Evolutionary conservation across 2,888 invertebrate species (phyloP), one percentile per base, ranked within the genome.

Genomic region (Meliscaeva auricollis): DNA sequence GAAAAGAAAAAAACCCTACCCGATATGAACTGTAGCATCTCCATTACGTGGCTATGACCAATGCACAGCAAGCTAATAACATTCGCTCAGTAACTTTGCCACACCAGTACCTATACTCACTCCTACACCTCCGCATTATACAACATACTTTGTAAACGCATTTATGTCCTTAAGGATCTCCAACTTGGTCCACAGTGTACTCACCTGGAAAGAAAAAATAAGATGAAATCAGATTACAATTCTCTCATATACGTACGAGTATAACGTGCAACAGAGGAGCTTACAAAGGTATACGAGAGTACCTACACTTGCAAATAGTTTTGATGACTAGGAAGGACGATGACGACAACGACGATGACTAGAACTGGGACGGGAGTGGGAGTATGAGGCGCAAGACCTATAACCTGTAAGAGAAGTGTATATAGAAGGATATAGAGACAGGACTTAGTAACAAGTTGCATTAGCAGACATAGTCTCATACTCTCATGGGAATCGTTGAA

Each of bases 181-280:
- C 70, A 84, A 84, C 74, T 84, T 75, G 26, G 64, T 83, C 83
- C 56, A 52, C 52, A 70, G 52, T 66, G 66, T 54, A 80, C 81
- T 81, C 72, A 80, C 84, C 80, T 76, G 76, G 41, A 80, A 84
- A 79, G 56, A 69, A 48, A 79, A 76, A 85, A 80, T 75, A 72
- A 85, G 68, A 85, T 60, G 68, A 76, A 85, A 80, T 80, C 84
- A 81, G 75, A 84, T 80, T 80, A 80, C 56, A 58, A 70, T 74
- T 73, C 74, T 64, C 41, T 44, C 77, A 70, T 64, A 70, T 56
- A 54, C 3, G 1, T 13, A 20, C 8, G 7, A 26, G 3, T 26
- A 62, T 66, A 77, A 66, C 68, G 68, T 76, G 66, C 60, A 73
- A 32, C 26, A 26, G 69, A 58, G 73, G 54, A 68, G 60, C 68